These are phyloP conservation scores for Hyles lineata DNA, from an alignment of 2,888 invertebrate genomes.

Conservation along the genomic window DNA sequence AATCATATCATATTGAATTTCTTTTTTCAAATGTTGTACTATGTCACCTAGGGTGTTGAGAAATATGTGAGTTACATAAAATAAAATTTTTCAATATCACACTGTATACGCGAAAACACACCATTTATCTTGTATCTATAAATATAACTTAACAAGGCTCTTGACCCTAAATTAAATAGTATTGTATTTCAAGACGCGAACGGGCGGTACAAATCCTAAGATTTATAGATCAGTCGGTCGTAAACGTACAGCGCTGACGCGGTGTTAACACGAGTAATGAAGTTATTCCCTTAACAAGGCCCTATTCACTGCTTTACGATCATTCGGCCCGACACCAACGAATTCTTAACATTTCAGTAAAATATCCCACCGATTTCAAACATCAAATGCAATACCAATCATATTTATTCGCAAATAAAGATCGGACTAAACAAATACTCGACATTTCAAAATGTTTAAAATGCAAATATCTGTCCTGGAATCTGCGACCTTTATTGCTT, in stretches of 20 bases:
- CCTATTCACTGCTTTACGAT: conserved; percentile 71
- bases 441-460: conserved; percentile 32
- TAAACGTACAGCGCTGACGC: conserved; percentile 63
- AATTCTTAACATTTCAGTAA: not conserved
- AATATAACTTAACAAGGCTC: not conserved
- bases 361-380: not conserved
- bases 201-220: conserved; percentile 6
- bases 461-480: conserved; percentile 12
- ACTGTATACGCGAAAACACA: not conserved
- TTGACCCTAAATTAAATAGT: conserved; percentile 2
- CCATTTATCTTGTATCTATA: not conserved
- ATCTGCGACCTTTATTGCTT: conserved; percentile 41
- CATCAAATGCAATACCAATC: not conserved
- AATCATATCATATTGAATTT: no score
- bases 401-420: conserved; percentile 1
- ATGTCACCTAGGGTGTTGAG: no score
- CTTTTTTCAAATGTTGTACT: no score
- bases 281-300: conserved; percentile 74
- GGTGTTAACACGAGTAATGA: conserved; percentile 73
- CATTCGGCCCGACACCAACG: conserved; percentile 46
- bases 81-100: no score
- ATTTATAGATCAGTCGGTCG: conserved; percentile 52
- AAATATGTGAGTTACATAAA: no score
- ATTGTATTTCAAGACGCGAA: conserved; percentile 16
- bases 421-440: not conserved